These are phyloP conservation scores for Seriola dumerili DNA, from an alignment of 2,113 vertebrate genomes.

Conservation along the genomic window DNA sequence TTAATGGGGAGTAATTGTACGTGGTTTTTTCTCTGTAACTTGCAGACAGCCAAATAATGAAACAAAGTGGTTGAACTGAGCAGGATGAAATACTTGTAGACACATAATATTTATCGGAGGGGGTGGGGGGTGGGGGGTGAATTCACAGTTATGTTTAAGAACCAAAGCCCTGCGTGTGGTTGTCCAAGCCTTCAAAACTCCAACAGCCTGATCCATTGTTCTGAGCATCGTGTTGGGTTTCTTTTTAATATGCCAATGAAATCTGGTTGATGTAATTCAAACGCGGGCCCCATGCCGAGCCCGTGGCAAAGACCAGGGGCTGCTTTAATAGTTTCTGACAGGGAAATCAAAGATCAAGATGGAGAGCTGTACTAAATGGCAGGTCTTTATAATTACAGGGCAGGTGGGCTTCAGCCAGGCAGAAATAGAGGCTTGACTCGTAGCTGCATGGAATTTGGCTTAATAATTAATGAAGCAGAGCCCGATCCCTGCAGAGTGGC, in stretches of 20 bases:
- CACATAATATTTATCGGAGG: constrained; percentile 21
- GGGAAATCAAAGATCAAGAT: constrained; percentile 79
- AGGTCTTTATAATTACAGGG: constrained; percentile 80
- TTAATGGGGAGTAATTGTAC: constrained; percentile 30
- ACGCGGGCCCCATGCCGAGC: constrained; percentile 56
- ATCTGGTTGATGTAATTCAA: constrained; percentile 70
- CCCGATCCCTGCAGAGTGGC: constrained; percentile 28
- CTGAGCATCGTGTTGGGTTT: constrained; percentile 45
- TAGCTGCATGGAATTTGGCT: constrained; percentile 63
- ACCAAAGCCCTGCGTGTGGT: constrained; percentile 18
- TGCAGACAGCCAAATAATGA: constrained; percentile 28
- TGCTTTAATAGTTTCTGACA: constrained; percentile 78
- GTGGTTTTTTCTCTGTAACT: not conserved
- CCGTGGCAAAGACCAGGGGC: constrained; percentile 52
- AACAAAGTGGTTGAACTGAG: constrained; percentile 9
- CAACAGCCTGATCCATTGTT: constrained; percentile 42
- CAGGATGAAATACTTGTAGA: not conserved
- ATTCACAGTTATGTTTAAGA: constrained; percentile 18
- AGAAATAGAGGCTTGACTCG: constrained; percentile 64
- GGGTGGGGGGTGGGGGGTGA: too few relatives aligned
- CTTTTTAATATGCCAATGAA: constrained; percentile 66
- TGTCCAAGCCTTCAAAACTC: constrained; percentile 36
- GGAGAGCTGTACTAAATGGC: constrained; percentile 77
- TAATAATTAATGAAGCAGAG: constrained; percentile 77
- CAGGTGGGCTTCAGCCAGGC: constrained; percentile 77